These are phyloP conservation scores for Pachliopta kotzebuea DNA, from an alignment of 2,888 invertebrate species.

Conservation along the genomic window DNA sequence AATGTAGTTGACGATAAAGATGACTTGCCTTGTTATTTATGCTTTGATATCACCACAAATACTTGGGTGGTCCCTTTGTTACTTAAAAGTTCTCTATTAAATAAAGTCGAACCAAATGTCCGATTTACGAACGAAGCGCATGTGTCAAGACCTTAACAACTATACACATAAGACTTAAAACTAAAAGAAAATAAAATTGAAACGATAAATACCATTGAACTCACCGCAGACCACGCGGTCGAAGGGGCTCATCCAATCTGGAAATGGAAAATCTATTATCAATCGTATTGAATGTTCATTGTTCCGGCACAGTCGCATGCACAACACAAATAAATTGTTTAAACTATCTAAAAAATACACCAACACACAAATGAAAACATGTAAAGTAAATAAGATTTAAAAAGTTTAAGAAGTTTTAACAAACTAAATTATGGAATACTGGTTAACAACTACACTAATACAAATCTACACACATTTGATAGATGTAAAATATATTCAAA, in stretches of 20 bases:
- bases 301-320: slow-evolving; percentile 63
- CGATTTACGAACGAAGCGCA: slow-evolving; percentile 16
- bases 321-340: slow-evolving; percentile 36
- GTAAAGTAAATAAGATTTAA: background rate
- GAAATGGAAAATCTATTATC: slow-evolving; percentile 83
- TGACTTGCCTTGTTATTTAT: slow-evolving; percentile 20
- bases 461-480: no score
- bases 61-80: slow-evolving; percentile 28
- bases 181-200: slow-evolving; percentile 81
- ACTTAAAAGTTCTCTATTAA: slow-evolving; percentile 17
- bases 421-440: no score
- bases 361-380: background rate
- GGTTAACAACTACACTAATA: no score
- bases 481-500: no score
- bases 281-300: slow-evolving; percentile 78
- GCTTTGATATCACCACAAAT: slow-evolving; percentile 17
- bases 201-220: slow-evolving; percentile 90
- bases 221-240: slow-evolving; percentile 97
- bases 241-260: slow-evolving; percentile 98
- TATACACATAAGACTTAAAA: slow-evolving; percentile 64
- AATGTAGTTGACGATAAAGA: slow-evolving; percentile 17
- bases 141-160: slow-evolving; percentile 28
- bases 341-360: background rate
- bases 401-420: no score
- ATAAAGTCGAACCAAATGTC: slow-evolving; percentile 12